Evolutionary conservation across 1,140 invertebrate genomes (phyloP), one percentile per base, ranked within the genome.

Genomic region (Macrotrachela quadricornifera): DNA sequence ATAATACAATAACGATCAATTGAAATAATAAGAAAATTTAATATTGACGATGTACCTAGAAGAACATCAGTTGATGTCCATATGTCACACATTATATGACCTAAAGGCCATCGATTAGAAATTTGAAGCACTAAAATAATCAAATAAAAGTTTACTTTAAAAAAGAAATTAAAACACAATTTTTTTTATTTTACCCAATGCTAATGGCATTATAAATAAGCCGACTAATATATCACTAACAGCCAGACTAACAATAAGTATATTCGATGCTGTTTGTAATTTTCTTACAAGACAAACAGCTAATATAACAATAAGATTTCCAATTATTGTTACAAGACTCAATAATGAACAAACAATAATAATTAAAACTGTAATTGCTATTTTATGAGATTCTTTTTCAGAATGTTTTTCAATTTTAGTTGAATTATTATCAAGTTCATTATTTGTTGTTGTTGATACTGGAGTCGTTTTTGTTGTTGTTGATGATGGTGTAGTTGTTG

Each of bases 141-240:
- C 2, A 4, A 30, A 4, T 30, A 30, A 30, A 30, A n/a, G n/a
- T n/a, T n/a, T n/a, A n/a, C n/a, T n/a, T n/a, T 30, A 30, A 30
- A 30, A 30, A 4, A 8, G 8, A 30, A 30, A 30, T 4, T 8
- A 30, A 30, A 30, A 30, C 2, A 30, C 2, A 30, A 30, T 2
- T 4, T 4, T 30, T 2, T 30, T 8, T 30, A 4, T 8, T 30
- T 30, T 30, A 30, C 21, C 21, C 21, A 30, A 8, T 30, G 76
- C 76, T 15, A 80, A 72, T 0, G 80, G 80, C 72, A 82, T 77
- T 13, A 73, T 73, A 56, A 80, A 73, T 47, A 81, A 67, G 0
- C 79, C 80, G 30, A 82, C 77, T n/a, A 78, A 74, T n/a, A 81
- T 69, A 64, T 83, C 81, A 8, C 78, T 78, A 36, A 79, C 69